A percentile compares a stretch with the other conserved stretches of the same genome.
Evolutionary conservation across 2,888 invertebrate species (phyloP).

Genomic region (Synergus japonicus): DNA sequence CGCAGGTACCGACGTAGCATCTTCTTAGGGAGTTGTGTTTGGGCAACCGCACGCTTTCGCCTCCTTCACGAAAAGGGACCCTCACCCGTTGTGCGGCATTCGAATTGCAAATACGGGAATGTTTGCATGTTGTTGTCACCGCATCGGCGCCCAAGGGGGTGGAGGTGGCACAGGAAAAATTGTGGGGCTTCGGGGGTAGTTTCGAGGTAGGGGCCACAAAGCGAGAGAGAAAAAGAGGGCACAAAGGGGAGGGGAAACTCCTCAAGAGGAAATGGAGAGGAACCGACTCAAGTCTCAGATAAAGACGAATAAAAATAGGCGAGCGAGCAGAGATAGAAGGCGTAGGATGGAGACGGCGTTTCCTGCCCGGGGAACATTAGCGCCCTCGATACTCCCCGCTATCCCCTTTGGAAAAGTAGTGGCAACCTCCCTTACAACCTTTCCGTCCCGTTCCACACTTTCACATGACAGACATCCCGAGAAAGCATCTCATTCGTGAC

Average conservation of each 20-base stretch:
- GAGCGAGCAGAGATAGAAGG: constrained; percentile 72
- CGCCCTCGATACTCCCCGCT: constrained; percentile 73
- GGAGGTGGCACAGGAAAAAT: constrained; percentile 50
- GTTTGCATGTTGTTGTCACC: constrained; percentile 77
- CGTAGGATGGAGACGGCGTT: constrained; percentile 76
- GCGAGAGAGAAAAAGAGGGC: constrained; percentile 53
- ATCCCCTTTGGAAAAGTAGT: constrained; percentile 51
- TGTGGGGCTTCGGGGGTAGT: constrained; percentile 41
- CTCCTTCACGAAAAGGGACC: constrained; percentile 55
- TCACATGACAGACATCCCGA: constrained; percentile 62
- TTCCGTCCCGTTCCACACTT: constrained; percentile 50
- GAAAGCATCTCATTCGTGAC: constrained; percentile 41
- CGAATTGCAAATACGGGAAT: constrained; percentile 78
- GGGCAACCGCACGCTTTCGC: constrained; percentile 52
- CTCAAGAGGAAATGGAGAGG: constrained; percentile 77
- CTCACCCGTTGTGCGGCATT: constrained; percentile 73
- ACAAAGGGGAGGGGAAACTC: constrained; percentile 65
- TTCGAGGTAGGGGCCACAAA: constrained; percentile 36
- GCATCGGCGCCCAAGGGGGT: constrained; percentile 70
- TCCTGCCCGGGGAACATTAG: constrained; percentile 77
- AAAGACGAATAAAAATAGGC: constrained; percentile 78
- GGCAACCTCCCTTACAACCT: constrained; percentile 41
- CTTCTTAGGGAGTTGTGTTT: constrained; percentile 48
- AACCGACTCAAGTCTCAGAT: constrained; percentile 77
- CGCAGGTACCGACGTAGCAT: constrained; percentile 52